Base-by-base conservation (phyloP, 2,888 invertebrate genomes). In the Morinoia aosen region DNA sequence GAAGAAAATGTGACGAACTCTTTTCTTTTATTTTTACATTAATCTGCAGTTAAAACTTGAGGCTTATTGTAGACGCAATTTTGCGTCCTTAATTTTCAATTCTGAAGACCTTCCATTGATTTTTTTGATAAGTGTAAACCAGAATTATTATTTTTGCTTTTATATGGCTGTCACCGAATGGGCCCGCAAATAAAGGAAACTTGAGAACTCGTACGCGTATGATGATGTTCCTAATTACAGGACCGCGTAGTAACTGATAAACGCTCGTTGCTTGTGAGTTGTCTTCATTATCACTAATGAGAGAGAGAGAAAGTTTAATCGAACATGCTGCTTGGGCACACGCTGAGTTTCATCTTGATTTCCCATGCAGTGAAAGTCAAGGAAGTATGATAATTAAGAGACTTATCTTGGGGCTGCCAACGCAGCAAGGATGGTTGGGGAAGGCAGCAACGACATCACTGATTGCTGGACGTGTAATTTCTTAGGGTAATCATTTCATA, bases 351-450 rank as follows among this genome's bases (percentile, higher is more conserved):
- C 76, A 76, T 76, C 76, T 76, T 19, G 76, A 76, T 76, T 76
- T 76, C 76, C 76, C 76, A 76, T 76, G 76, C 76, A 76, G 76
- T 76, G 76, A 76, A 76, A 76, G 76, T 76, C 25, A 33, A 76
- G 76, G 76, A 76, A 76, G 76, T 33, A n/a, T n/a, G n/a, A n/a
- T n/a, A 76, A 76, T 76, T 33, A 76, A 76, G 19, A 76, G 33
- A 25, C 25, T 16, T 33, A 33, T 76, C 76, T 0, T 76, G 25
- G 25, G 76, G 2, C 25, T 8, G 2, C 76, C 0, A 19, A 0
- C 2, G 2, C 8, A 7, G 33, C 76, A 76, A 76, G 33, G 16
- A 76, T 76, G 25, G 25, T 3, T 25, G 76, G 25, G 25, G 76
- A 76, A 16, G 16, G 8, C 76, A 10, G 25, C 25, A 10, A 33